Base-by-base conservation (phyloP, 1,140 invertebrate genomes). In the Ruditapes philippinarum region DNA sequence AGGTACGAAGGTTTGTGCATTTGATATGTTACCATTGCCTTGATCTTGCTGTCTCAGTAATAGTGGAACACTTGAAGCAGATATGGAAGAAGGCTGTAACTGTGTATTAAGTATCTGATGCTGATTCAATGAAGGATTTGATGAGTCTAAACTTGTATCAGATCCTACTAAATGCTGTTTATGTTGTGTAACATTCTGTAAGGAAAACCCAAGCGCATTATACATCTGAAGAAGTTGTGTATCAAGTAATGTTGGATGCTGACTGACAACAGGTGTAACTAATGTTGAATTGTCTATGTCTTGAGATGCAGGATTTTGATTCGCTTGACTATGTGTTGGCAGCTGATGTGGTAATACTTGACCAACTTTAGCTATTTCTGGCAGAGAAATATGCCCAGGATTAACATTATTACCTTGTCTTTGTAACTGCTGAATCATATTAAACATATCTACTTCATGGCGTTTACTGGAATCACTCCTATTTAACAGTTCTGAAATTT, bases 181-280 rank as follows among this genome's bases (percentile, higher is more conserved):
- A 17, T 36, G 33, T 14, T 31, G 9, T 38, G 12, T 28, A 38
- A 2, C 28, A 25, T 70, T 70, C 33, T 70, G 65, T 22, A 84
- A 12, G 2, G 82, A 42, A 25, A 88, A 38, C 28, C 85, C 85
- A 28, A 88, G 42, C 51, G 85, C 33, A 36, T 60, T 45, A 45
- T 68, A 80, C 85, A 88, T 79, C n/a, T 88, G 85, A 5, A 88
- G 38, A 28, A 76, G 36, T n/a, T 85, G 83, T 22, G 68, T 17
- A 33, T 82, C 57, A 65, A 82, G 12, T 25, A 42, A 42, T 4
- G 40, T 11, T 19, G 57, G 11, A 68, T 82, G 40, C 54, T 82
- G 80, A 82, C 60, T 65, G 14, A 33, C 80, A 68, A 82, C 57
- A 14, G 80, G 57, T n/a, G 54, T 19, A 31, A 42, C 28, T n/a